phyloP scores from a whole-genome alignment of 1,140 invertebrate species.

The Drosophila aff. region DNA sequence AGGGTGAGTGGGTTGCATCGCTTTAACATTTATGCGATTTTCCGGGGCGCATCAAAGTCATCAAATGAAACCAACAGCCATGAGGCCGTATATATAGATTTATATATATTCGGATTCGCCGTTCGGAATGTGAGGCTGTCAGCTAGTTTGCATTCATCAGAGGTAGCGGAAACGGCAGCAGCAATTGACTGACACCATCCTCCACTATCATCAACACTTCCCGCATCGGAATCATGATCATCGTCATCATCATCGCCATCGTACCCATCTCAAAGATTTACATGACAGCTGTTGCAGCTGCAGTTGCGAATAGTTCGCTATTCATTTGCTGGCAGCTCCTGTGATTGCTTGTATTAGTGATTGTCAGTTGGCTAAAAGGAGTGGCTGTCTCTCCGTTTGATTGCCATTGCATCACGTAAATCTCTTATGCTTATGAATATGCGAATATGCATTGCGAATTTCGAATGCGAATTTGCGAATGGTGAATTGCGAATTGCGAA shows the following conservation, averaged over 20 bases:
- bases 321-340: constrained; percentile 66
- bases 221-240: neutral
- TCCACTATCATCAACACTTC: constrained; percentile 29
- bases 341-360: constrained; percentile 74
- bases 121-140: constrained; percentile 35
- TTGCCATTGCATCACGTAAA: constrained; percentile 61
- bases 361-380: constrained; percentile 42
- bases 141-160: constrained; percentile 72
- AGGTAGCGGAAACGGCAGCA: constrained; percentile 33
- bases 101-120: constrained; percentile 14
- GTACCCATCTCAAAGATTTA: constrained; percentile 57
- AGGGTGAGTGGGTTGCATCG: constrained; percentile 9
- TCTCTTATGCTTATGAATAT: constrained; percentile 81
- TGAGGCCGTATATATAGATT: constrained; percentile 1
- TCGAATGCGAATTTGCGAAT: neutral
- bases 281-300: constrained; percentile 67
- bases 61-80: constrained; percentile 48
- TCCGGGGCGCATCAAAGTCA: constrained; percentile 53
- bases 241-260: neutral
- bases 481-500: constrained; percentile 17
- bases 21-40: constrained; percentile 73
- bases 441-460: constrained; percentile 23
- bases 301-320: constrained; percentile 64
- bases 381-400: constrained; percentile 51
- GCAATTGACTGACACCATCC: constrained; percentile 66